Conservation (phyloP, 2,797 vertebrate genomes). For the Clarias pachynema region DNA sequence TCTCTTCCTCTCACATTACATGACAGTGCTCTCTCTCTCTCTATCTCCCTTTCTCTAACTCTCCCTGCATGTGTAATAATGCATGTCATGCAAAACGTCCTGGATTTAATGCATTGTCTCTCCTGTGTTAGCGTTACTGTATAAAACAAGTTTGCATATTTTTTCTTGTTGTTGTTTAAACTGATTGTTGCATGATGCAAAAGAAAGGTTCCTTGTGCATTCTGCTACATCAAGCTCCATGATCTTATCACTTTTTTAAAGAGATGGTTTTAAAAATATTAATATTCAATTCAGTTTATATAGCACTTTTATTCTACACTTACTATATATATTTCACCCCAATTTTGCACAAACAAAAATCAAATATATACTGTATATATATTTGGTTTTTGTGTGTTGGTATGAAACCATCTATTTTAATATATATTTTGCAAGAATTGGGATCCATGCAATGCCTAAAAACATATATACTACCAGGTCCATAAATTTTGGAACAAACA, state of each 20-base stretch:
- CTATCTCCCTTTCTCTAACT: background rate
- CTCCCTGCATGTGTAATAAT: background rate
- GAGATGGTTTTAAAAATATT: background rate
- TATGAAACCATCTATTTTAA: too few relatives aligned
- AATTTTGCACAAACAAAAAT: too few relatives aligned
- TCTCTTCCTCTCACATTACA: slow-evolving; percentile 10
- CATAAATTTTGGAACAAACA: too few relatives aligned
- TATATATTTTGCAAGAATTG: background rate
- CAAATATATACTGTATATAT: too few relatives aligned
- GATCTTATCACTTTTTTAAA: background rate
- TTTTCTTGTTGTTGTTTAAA: background rate
- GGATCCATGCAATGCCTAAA: too few relatives aligned
- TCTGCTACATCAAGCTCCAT: background rate
- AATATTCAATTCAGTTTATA: too few relatives aligned
- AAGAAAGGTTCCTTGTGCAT: background rate
- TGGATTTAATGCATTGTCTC: slow-evolving; percentile 18
- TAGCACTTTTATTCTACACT: too few relatives aligned
- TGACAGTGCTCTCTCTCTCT: background rate
- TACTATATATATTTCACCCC: too few relatives aligned
- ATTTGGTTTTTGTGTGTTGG: too few relatives aligned
- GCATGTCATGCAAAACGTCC: slow-evolving; percentile 6
- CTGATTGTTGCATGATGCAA: background rate
- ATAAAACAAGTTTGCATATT: background rate
- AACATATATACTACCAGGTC: too few relatives aligned
- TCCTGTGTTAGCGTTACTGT: slow-evolving; percentile 10